Evolutionary conservation across 2,888 invertebrate species (phyloP).

Genomic region (Machimus atricapillus): DNA sequence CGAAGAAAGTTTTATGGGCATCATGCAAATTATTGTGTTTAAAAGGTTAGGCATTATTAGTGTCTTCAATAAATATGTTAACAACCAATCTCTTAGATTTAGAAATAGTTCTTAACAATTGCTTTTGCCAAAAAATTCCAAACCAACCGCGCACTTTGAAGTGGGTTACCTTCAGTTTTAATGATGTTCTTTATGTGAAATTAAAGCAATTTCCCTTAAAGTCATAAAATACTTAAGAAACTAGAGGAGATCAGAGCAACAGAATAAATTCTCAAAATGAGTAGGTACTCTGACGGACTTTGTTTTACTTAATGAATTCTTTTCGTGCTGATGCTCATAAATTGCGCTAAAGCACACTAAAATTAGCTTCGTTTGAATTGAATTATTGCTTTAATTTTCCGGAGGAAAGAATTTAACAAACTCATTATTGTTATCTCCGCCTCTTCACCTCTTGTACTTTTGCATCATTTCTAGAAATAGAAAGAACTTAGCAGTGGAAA

Average conservation of each 20-base stretch:
- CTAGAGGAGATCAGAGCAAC: background rate
- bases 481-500: background rate
- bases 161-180: background rate
- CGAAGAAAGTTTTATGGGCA: background rate
- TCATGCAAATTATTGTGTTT: background rate
- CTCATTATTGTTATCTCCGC: background rate
- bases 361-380: background rate
- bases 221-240: background rate
- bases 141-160: background rate
- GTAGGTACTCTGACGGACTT: background rate
- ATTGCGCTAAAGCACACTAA: background rate
- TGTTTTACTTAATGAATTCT: background rate
- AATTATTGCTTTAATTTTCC: background rate
- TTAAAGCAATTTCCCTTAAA: background rate
- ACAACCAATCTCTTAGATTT: background rate
- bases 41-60: background rate
- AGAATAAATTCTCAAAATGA: background rate
- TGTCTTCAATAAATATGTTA: background rate
- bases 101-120: background rate
- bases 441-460: background rate
- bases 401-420: background rate
- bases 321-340: background rate
- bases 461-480: conserved; percentile 14
- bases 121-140: background rate
- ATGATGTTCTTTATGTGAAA: background rate